These are phyloP conservation scores for Drosophila ironensis DNA, from an alignment of 1,140 invertebrate genomes.

Conservation along the genomic window DNA sequence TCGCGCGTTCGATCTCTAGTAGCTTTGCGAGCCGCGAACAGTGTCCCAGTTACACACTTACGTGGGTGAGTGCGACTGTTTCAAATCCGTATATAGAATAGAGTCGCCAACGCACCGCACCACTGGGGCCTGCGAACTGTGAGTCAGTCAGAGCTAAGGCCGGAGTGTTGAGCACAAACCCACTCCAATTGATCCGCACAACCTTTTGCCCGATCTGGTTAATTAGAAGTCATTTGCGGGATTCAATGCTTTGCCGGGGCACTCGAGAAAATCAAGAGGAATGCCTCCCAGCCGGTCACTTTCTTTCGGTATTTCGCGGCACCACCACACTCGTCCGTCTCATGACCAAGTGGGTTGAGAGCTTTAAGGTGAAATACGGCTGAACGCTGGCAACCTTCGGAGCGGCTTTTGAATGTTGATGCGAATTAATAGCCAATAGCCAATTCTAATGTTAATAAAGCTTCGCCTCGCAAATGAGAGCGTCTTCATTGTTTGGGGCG, in stretches of 20 bases:
- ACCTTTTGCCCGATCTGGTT: constrained; percentile 44
- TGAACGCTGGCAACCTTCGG: constrained; percentile 7
- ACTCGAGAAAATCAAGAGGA: constrained; percentile 1
- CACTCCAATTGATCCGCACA: constrained; percentile 29
- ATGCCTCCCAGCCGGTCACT: constrained; percentile 19
- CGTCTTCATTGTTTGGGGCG: constrained; percentile 38
- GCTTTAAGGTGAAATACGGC: constrained; percentile 16
- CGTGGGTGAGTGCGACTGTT: constrained; percentile 36
- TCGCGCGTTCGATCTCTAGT: constrained; percentile 36
- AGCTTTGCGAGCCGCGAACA: constrained; percentile 62
- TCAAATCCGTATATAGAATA: constrained; percentile 36
- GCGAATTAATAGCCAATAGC: constrained; percentile 74
- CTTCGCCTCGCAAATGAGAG: constrained; percentile 9
- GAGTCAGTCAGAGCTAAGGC: constrained; percentile 46
- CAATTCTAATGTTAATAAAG: constrained; percentile 70
- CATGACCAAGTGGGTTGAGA: not conserved
- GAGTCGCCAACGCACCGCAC: constrained; percentile 26
- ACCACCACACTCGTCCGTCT: not conserved
- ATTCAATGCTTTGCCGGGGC: constrained; percentile 16
- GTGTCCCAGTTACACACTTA: constrained; percentile 68
- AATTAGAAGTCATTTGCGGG: constrained; percentile 55
- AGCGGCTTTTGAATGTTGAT: constrained; percentile 55
- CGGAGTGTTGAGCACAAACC: not conserved
- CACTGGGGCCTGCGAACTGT: constrained; percentile 9
- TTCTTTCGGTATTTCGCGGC: constrained; percentile 38